Evolutionary conservation across 2,888 invertebrate genomes (phyloP).

Genomic region (Apamea monoglypha): DNA sequence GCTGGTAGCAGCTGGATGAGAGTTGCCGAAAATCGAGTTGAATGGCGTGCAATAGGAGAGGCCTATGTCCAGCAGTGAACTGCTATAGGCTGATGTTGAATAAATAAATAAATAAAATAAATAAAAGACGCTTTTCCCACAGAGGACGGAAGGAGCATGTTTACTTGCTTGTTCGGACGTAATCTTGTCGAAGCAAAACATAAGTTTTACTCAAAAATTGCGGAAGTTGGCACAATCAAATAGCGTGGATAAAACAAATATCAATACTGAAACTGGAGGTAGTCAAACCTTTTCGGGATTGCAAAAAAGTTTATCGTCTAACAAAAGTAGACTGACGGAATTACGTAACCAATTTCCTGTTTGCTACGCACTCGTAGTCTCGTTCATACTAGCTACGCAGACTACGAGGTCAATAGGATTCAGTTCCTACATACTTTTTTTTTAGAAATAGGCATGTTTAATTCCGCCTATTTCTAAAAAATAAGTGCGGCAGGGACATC

Average conservation of each 20-base stretch:
- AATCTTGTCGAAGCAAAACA: not conserved
- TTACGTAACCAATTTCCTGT: slow-evolving; percentile 10
- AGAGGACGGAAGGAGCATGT: not conserved
- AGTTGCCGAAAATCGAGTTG: too few species aligned
- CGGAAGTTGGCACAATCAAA: not conserved
- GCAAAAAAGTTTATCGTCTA: not conserved
- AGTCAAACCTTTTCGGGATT: not conserved
- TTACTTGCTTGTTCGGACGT: not conserved
- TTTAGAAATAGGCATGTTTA: too few species aligned
- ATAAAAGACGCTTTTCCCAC: not conserved
- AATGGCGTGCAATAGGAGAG: too few species aligned
- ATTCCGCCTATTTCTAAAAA: too few species aligned
- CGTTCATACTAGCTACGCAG: not conserved
- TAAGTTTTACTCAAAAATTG: not conserved
- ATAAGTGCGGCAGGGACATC: too few species aligned
- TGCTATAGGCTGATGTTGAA: too few species aligned
- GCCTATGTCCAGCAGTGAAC: too few species aligned
- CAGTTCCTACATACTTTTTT: not conserved
- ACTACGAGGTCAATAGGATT: not conserved
- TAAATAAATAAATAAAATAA: too few species aligned
- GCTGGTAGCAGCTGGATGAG: too few species aligned
- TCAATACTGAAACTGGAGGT: not conserved
- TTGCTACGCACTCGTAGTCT: slow-evolving; percentile 16
- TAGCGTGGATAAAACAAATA: not conserved
- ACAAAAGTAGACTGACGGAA: not conserved